Evolutionary conservation across 2,888 invertebrate species (phyloP).

Genomic region (Monochamus alternatus): DNA sequence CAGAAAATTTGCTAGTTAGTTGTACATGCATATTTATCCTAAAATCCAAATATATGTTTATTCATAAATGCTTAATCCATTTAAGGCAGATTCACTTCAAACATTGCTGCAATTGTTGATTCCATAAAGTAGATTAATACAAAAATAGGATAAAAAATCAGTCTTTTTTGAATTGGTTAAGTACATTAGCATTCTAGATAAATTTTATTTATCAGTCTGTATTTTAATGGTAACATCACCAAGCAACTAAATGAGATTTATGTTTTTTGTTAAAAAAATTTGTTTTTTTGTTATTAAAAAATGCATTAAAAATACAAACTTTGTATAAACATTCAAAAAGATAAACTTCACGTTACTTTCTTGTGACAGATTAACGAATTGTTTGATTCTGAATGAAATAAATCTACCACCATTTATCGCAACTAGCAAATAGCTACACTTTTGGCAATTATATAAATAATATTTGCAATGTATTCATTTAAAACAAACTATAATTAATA

Average conservation of each 20-base stretch:
- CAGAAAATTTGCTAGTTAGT: conserved; percentile 26
- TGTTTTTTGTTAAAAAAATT: background rate
- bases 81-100: conserved; percentile 11
- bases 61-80: conserved; percentile 5
- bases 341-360: background rate
- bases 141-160: conserved; percentile 9
- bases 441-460: conserved; percentile 45
- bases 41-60: background rate
- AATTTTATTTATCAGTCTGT: conserved; percentile 2
- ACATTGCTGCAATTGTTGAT: background rate
- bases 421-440: conserved; percentile 27
- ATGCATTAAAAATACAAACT: conserved; percentile 2
- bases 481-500: conserved; percentile 33
- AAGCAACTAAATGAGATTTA: background rate
- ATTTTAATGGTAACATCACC: conserved; percentile 3
- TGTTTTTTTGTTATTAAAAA: background rate
- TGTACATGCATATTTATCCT: background rate
- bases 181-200: background rate
- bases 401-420: conserved; percentile 10
- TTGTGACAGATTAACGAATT: background rate
- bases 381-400: conserved; percentile 6
- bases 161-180: conserved; percentile 10
- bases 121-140: background rate
- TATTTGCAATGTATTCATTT: conserved; percentile 40
- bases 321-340: background rate